Evolutionary conservation across 1,140 invertebrate species (phyloP), one percentile per base, ranked within the genome.

Genomic region (Aphaenogaster rudis): DNA sequence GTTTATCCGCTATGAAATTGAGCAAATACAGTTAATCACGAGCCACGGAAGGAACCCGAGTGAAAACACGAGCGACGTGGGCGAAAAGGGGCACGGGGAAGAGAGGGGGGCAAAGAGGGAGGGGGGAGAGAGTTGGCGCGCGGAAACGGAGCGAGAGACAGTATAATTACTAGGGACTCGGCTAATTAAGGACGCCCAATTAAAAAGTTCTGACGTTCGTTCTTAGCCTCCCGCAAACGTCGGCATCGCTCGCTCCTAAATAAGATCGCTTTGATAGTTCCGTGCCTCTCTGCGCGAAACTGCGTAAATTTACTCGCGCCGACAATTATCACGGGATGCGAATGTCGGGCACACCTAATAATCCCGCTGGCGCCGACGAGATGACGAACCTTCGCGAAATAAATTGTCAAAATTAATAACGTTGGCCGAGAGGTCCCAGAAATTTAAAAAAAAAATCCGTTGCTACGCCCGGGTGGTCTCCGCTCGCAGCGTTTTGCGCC

Each of bases 121-220:
- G 63, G 17, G 17, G 1, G 59, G 7, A 36, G 63, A 21, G 21
- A 67, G 87, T 78, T 59, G 71, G 76, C 64, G 61, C 11, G 78
- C 79, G 87, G 87, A 91, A 91, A 87, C 87, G 84, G 78, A 88
- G 89, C 87, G 92, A 92, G 92, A 94, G 94, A 94, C 92, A 92
- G 94, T 94, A 95, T 95, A 95, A 95, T 95, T 95, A 95, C 92
- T 81, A 89, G 91, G 92, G 93, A 91, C 92, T 94, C 93, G 89
- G 90, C 94, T 95, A 95, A 95, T 95, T 95, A 95, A 94, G 92
- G 93, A 92, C 93, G 89, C 93, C 94, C 95, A 95, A 95, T 95
- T 95, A 95, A 95, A 95, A 95, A 95, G 93, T 95, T 95, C 88
- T 94, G 87, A 92, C 94, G 88, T 92, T 94, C 91, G 66, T 76